Evolutionary conservation across 1,140 invertebrate species (phyloP).

Genomic region (Oscheius sp.): DNA sequence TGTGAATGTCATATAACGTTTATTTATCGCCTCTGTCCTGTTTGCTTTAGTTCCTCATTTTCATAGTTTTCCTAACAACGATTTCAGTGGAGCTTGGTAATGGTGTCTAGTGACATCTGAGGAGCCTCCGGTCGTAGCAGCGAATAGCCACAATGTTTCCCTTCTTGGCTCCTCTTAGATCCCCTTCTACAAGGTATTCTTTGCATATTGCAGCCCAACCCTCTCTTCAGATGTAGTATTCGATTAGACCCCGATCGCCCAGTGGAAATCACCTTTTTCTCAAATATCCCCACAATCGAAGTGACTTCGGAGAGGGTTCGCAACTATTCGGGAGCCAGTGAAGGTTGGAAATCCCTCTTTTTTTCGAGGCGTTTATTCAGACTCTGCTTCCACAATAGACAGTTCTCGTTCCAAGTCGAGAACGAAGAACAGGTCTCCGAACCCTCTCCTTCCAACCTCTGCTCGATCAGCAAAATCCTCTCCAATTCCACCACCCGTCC

Average conservation of each 20-base stretch:
- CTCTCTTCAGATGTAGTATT: background rate
- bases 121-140: conserved; percentile 3
- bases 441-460: conserved; percentile 23
- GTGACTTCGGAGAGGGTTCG: background rate
- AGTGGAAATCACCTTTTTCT: background rate
- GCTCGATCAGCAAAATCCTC: conserved; percentile 39
- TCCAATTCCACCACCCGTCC: conserved; percentile 29
- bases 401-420: too few species aligned
- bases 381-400: too few species aligned
- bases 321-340: background rate
- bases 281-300: background rate
- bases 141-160: conserved; percentile 26
- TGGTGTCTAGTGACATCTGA: background rate
- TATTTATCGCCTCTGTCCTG: too few species aligned
- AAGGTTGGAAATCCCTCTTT: too few species aligned
- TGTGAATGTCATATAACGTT: too few species aligned
- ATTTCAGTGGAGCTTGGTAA: conserved; percentile 12
- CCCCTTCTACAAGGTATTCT: conserved; percentile 1
- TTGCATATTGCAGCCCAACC: background rate
- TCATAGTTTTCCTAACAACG: too few species aligned
- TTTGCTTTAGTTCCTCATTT: too few species aligned
- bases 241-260: conserved; percentile 1
- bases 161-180: conserved; percentile 21
- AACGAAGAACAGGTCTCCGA: background rate
- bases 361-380: too few species aligned